Evolutionary conservation across 2,797 vertebrate genomes (phyloP), one percentile per base, ranked within the genome.

Genomic region (Liparis tanakae): DNA sequence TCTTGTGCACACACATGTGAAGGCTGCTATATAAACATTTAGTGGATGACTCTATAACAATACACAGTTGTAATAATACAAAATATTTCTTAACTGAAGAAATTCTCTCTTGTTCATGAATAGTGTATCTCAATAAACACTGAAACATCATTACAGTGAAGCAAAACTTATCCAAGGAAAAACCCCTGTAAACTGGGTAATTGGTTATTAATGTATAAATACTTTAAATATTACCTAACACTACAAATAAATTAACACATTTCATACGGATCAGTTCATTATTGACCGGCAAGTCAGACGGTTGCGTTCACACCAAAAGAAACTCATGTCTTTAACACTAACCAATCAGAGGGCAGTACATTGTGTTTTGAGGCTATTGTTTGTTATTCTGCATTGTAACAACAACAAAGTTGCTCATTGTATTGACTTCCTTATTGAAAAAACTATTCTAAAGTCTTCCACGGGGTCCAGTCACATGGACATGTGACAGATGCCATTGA

Each of bases 371-470:
- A 73, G 74, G 41, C 65, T 18, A 72, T 85, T 88, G 84, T 85
- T 56, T 72, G 30, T 62, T 33, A 2, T 25, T 63, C 55, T 67
- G 50, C 63, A 74, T 85, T 88, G 85, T 87, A 51, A 48, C 20
- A 34, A 70, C 12, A 78, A 10, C 76, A 75, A 80, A 78, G 63
- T 39, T 71, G 75, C 51, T 80, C 72, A 74, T 84, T 91, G 80
- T 85, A 25, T 70, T 70, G 48, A 65, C 61, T 68, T 77, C 34
- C 62, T 72, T 70, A 72, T 88, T 69, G 78, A 85, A 84, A 80
- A 77, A 84, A 67, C 81, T 54, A 86, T 89, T 91, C 80, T 84
- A 82, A 91, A 87, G 79, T 86, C 70, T 85, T 91, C 81, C 80
- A 74, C 76, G 86, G 80, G 64, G 75, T 74, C 65, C 67, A 72